A percentile compares a stretch with the other conserved stretches of the same genome.
These are phyloP conservation scores for Schizothorax lantsangensis DNA, from an alignment of 2,797 vertebrate species.

Conservation along the genomic window DNA sequence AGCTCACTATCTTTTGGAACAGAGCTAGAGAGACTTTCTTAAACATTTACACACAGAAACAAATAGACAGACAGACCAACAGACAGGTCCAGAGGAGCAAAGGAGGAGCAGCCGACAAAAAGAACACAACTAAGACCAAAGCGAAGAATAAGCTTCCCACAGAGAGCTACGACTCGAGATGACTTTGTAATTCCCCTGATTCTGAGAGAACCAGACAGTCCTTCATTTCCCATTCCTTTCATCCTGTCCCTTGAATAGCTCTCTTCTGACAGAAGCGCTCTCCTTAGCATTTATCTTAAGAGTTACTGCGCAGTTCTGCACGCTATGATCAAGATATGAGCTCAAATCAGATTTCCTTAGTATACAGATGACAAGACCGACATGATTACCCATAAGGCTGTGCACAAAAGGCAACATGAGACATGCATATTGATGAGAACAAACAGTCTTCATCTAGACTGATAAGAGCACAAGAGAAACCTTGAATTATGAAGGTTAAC, in stretches of 20 bases:
- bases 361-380: conserved; percentile 19
- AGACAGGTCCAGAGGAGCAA: conserved; percentile 42
- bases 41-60: conserved; percentile 14
- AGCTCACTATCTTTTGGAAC: neutral
- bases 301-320: conserved; percentile 10
- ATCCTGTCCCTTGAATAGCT: conserved; percentile 58
- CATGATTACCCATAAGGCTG: conserved; percentile 24
- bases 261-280: conserved; percentile 58
- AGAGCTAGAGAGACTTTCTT: neutral
- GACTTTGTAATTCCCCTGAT: conserved; percentile 40
- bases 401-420: conserved; percentile 21
- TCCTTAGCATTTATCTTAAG: conserved; percentile 28
- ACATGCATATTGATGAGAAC: conserved; percentile 3
- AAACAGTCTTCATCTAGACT: neutral
- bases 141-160: conserved; percentile 59
- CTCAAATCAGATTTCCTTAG: conserved; percentile 29
- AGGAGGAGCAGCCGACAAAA: conserved; percentile 19
- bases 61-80: conserved; percentile 25
- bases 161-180: conserved; percentile 56
- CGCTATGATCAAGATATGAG: conserved; percentile 21
- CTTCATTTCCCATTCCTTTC: conserved; percentile 70
- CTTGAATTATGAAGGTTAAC: conserved; percentile 2
- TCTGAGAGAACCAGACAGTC: conserved; percentile 72
- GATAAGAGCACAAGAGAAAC: neutral
- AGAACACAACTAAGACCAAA: conserved; percentile 52